Base-by-base conservation (phyloP, 2,797 vertebrate species). In the Karalla daura region DNA sequence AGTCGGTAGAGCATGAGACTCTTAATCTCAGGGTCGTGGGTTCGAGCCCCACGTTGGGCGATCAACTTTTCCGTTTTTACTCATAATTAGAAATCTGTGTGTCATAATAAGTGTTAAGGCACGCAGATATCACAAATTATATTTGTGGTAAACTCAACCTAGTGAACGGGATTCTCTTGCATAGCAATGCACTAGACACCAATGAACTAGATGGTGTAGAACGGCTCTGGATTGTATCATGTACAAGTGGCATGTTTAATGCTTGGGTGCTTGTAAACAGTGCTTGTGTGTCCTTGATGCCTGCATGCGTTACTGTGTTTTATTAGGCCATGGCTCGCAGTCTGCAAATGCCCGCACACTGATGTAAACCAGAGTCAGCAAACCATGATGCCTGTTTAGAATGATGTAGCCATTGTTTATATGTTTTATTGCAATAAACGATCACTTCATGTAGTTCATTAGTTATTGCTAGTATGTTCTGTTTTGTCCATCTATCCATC, bases 1-100 rank as follows among this genome's bases (percentile, higher is more conserved):
- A 91, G 87, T 90, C 81, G 74, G 90, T 89, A 90, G 88, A 90
- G 86, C 85, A 90, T 89, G 85, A 91, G 85, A 88, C 88, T 92
- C 88, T 92, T 90, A 91, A 91, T 90, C 86, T 90, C 86, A 91
- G 86, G 88, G 89, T 89, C 53, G 86, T 89, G 87, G 87, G 84
- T 92, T 91, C 76, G 67, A 89, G 87, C 85, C 88, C 86, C 89
- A 89, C 47, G 77, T 89, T 89, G 84, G 86, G 84, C 36, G 74
- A 0, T 7, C 6, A 30, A 7, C 28, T 30, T 30, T 30, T 30
- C 10, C 28, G 28, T n/a, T n/a, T 35, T 35, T 35, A 10, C 7
- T 13, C 32, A 35, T n/a, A n/a, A n/a, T n/a, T n/a, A n/a, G n/a
- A n/a, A n/a, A n/a, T n/a, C n/a, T n/a, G n/a, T n/a, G n/a, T n/a